Evolutionary conservation across 2,888 invertebrate species (phyloP).

Genomic region (Nephrotoma appendiculata): DNA sequence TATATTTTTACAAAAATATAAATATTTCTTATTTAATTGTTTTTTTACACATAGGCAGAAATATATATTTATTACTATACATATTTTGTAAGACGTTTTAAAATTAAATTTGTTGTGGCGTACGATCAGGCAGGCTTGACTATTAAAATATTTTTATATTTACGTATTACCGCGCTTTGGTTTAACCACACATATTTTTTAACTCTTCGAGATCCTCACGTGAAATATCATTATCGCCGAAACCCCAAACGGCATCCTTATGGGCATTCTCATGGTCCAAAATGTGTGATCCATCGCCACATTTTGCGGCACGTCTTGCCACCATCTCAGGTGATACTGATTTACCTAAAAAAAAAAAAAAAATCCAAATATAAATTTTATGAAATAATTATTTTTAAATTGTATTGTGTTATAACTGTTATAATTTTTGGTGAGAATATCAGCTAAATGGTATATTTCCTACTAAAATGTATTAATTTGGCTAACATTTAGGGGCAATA

Average conservation of each 20-base stretch:
- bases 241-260: slow-evolving; percentile 42
- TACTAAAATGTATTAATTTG: neutral
- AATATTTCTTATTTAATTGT: neutral
- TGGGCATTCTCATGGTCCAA: slow-evolving; percentile 27
- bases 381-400: neutral
- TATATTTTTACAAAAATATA: neutral
- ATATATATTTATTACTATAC: neutral
- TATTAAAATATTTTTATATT: neutral
- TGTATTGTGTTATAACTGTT: neutral
- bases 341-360: slow-evolving; percentile 29
- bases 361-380: neutral
- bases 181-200: slow-evolving; percentile 35
- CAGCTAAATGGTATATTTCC: neutral
- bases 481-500: neutral
- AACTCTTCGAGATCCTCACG: slow-evolving; percentile 40
- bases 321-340: slow-evolving; percentile 43
- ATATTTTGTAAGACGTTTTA: neutral
- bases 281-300: slow-evolving; percentile 43
- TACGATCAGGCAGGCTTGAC: neutral
- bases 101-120: neutral
- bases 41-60: neutral
- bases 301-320: slow-evolving; percentile 37
- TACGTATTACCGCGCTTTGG: neutral
- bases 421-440: neutral
- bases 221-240: slow-evolving; percentile 42